These are phyloP conservation scores for Macrostomum lignano DNA, from an alignment of 1,140 invertebrate species.

Conservation along the genomic window DNA sequence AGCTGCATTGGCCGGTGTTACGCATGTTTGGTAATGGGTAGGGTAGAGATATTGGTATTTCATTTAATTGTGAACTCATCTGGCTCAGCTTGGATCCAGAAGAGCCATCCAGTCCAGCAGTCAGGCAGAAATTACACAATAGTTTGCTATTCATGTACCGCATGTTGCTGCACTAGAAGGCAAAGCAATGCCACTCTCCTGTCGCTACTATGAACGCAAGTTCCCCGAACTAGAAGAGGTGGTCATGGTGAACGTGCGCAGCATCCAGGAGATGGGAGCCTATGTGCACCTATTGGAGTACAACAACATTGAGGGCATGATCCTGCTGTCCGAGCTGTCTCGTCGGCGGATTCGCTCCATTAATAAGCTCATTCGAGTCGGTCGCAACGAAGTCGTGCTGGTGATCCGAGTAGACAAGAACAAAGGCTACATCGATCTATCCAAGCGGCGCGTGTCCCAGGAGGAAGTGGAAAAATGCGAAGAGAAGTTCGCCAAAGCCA, in stretches of 20 bases:
- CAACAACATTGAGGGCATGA: constrained; percentile 81
- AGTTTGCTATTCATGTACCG: too few relatives aligned
- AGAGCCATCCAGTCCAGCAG: too few relatives aligned
- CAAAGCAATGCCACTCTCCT: constrained; percentile 37
- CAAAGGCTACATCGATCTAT: constrained; percentile 98
- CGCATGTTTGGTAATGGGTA: too few relatives aligned
- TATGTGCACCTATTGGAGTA: constrained; percentile 92
- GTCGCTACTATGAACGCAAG: constrained; percentile 84
- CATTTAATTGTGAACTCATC: too few relatives aligned
- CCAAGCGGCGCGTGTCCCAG: constrained; percentile 80
- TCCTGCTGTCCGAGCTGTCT: constrained; percentile 58
- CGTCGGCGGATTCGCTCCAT: constrained; percentile 90
- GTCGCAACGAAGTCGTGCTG: constrained; percentile 89
- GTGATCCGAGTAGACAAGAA: constrained; percentile 98
- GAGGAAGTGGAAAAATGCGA: constrained; percentile 94
- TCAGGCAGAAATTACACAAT: too few relatives aligned
- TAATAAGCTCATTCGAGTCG: constrained; percentile 91
- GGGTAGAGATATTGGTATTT: too few relatives aligned
- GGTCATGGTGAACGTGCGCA: constrained; percentile 91
- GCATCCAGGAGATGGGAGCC: constrained; percentile 96
- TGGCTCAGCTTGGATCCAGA: too few relatives aligned
- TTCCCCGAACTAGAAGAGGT: constrained; percentile 97
- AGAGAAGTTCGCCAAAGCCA: constrained; percentile 64
- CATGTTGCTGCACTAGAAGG: too few relatives aligned
- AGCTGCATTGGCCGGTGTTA: too few relatives aligned